Conservation (phyloP, 2,113 vertebrate genomes). For the Myotis davidii region DNA sequence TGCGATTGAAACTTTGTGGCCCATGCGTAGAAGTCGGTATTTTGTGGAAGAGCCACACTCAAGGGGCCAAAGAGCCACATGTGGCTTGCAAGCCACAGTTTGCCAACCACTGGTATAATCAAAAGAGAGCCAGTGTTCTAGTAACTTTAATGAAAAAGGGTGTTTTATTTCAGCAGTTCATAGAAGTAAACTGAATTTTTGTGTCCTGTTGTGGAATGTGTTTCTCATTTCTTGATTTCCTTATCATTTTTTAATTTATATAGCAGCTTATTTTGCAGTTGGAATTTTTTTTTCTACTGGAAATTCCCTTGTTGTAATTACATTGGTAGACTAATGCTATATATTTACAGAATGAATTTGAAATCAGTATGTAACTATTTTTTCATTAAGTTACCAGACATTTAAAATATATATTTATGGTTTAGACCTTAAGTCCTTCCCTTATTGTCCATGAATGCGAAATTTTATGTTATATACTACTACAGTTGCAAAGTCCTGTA, state of each 20-base stretch:
- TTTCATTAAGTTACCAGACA: conserved; percentile 19
- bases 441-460: neutral
- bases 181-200: conserved; percentile 45
- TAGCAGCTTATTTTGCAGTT: conserved; percentile 1
- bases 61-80: too few relatives aligned
- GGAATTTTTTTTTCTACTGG: conserved; percentile 29
- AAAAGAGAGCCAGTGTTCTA: neutral
- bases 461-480: conserved; percentile 7
- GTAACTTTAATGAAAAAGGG: neutral
- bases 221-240: conserved; percentile 24
- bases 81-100: too few relatives aligned
- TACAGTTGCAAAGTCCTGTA: neutral
- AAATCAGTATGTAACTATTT: neutral
- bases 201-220: neutral
- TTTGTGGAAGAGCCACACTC: too few relatives aligned
- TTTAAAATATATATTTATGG: conserved; percentile 6
- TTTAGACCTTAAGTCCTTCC: neutral
- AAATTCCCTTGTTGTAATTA: conserved; percentile 40
- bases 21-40: too few relatives aligned
- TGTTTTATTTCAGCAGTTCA: conserved; percentile 18
- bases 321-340: neutral
- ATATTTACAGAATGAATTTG: conserved; percentile 44
- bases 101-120: neutral
- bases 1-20: too few relatives aligned
- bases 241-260: neutral